phyloP scores from a whole-genome alignment of 2,113 vertebrate genomes.

The Xiphophorus maculatus region DNA sequence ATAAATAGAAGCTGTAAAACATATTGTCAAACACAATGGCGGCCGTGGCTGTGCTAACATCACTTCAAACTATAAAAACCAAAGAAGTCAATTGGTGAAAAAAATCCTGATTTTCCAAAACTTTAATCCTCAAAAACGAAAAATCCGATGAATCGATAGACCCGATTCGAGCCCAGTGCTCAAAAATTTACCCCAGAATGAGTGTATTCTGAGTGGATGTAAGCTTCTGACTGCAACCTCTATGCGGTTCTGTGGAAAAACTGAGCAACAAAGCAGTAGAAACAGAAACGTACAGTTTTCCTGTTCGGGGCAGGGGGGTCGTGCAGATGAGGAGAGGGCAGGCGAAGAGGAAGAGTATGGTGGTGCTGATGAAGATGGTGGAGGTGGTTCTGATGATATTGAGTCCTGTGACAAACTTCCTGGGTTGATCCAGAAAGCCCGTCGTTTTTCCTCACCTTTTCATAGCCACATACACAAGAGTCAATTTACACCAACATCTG shows the following conservation, averaged over 20 bases:
- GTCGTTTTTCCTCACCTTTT: conserved; percentile 87
- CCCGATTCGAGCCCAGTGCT: too few relatives aligned
- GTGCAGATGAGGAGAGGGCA: conserved; percentile 77
- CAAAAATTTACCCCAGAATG: too few relatives aligned
- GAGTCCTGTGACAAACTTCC: conserved; percentile 69
- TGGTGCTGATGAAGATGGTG: conserved; percentile 45
- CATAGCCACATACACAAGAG: conserved; percentile 51
- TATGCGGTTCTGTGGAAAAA: too few relatives aligned
- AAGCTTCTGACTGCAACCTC: neutral
- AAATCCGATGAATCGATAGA: too few relatives aligned
- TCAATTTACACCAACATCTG: neutral
- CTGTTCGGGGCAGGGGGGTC: conserved; percentile 75
- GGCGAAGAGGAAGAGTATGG: conserved; percentile 72
- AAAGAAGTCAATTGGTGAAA: too few relatives aligned
- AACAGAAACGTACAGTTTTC: conserved; percentile 66
- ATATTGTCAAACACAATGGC: too few relatives aligned
- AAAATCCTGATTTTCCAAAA: too few relatives aligned
- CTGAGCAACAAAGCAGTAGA: neutral
- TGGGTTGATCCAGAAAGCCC: conserved; percentile 96
- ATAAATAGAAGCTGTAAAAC: too few relatives aligned
- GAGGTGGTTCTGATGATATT: conserved; percentile 63
- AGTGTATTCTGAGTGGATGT: neutral
- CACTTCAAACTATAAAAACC: too few relatives aligned
- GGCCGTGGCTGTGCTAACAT: too few relatives aligned
- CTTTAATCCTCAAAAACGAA: too few relatives aligned